Conservation (phyloP, 2,797 vertebrate species). For the Phaenicophaeus curvirostris region DNA sequence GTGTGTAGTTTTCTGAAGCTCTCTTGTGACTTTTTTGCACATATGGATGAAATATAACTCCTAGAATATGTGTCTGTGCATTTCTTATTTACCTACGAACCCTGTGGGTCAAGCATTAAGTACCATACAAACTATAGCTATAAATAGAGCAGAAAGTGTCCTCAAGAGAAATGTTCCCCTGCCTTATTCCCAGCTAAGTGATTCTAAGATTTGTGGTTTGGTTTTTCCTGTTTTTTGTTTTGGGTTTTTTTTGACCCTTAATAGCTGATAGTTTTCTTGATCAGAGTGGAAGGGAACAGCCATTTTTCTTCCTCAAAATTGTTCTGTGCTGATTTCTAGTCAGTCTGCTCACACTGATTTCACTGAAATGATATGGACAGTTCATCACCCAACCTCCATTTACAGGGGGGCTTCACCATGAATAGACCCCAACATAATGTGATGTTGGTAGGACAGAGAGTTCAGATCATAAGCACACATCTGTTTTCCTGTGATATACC, state of each 20-base stretch:
- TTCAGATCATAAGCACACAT: not conserved
- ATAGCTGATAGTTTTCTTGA: conserved; percentile 11
- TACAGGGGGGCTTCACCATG: not conserved
- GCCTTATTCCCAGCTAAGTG: conserved; percentile 3
- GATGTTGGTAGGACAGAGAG: not conserved
- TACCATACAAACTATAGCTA: not conserved
- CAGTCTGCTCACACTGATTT: accelerated
- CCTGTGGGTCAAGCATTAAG: not conserved
- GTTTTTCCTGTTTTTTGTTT: not conserved
- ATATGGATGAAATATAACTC: conserved; percentile 42
- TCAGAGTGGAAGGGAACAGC: not conserved
- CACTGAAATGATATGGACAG: not conserved
- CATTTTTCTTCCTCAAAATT: not conserved
- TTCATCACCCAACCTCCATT: not conserved
- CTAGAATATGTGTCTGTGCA: not conserved
- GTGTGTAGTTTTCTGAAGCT: not conserved
- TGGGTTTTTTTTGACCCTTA: not conserved
- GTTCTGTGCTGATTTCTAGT: not conserved
- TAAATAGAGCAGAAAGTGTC: conserved; percentile 16
- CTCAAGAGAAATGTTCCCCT: not conserved
- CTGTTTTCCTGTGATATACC: conserved; percentile 27
- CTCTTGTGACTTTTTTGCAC: conserved; percentile 16
- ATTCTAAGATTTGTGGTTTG: not conserved
- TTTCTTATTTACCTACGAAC: conserved; percentile 30
- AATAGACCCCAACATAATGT: not conserved